Evolutionary conservation across 2,888 invertebrate genomes (phyloP).

Genomic region (Cephus pulcher): DNA sequence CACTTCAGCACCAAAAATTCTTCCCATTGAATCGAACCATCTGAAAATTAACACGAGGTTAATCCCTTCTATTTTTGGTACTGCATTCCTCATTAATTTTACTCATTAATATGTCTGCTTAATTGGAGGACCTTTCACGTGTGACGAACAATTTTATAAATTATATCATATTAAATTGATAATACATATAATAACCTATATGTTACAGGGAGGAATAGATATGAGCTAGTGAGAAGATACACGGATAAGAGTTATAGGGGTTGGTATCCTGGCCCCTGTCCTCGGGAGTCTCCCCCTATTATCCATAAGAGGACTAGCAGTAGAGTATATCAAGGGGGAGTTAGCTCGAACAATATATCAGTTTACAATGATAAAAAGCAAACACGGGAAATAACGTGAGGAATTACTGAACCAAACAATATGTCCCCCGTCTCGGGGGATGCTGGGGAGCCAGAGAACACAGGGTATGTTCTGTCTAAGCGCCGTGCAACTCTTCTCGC

Average conservation of each 20-base stretch:
- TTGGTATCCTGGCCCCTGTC: background rate
- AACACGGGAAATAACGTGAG: constrained; percentile 60
- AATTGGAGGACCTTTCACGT: background rate
- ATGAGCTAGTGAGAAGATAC: background rate
- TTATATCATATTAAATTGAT: background rate
- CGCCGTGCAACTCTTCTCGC: constrained; percentile 28
- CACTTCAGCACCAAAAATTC: constrained; percentile 28
- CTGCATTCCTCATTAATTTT: background rate
- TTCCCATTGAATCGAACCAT: background rate
- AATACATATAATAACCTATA: background rate
- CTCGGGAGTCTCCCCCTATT: constrained; percentile 3
- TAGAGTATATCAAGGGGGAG: constrained; percentile 40
- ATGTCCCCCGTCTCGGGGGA: constrained; percentile 56
- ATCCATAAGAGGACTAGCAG: constrained; percentile 24
- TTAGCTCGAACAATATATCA: constrained; percentile 58
- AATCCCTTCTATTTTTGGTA: background rate
- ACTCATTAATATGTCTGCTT: background rate
- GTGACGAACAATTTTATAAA: background rate
- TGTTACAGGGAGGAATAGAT: background rate
- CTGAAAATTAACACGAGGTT: background rate
- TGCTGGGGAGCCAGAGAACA: constrained; percentile 27
- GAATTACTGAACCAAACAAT: constrained; percentile 63
- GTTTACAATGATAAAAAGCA: constrained; percentile 64
- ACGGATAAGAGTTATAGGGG: background rate
- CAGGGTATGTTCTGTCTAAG: constrained; percentile 45